Base-by-base conservation (phyloP, 2,113 vertebrate species). In the Zootoca vivipara region DNA sequence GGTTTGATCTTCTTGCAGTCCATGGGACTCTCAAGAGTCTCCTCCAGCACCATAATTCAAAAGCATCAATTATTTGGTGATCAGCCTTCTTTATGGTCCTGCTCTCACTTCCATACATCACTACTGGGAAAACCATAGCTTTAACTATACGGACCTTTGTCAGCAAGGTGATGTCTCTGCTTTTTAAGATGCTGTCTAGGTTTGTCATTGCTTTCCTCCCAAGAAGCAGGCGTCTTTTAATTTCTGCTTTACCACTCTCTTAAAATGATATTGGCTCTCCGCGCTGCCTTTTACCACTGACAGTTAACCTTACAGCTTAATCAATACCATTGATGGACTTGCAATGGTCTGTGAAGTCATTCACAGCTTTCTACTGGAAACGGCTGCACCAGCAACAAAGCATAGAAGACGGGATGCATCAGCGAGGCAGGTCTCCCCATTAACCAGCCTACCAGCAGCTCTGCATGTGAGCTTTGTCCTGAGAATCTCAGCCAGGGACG, bases 201-300 rank as follows among this genome's bases (percentile, higher is more conserved):
- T n/a, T n/a, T n/a, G n/a, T n/a, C n/a, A n/a, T n/a, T n/a, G n/a
- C n/a, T n/a, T n/a, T n/a, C n/a, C n/a, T n/a, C n/a, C n/a, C n/a
- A n/a, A n/a, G n/a, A n/a, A n/a, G n/a, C n/a, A n/a, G n/a, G n/a
- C n/a, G n/a, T n/a, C n/a, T n/a, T n/a, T n/a, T n/a, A n/a, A n/a
- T n/a, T n/a, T n/a, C n/a, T 74, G 64, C 67, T 91, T 90, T 86
- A 58, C 52, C 67, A 74, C 83, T 77, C 38, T 6, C 52, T 89
- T 88, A 85, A 38, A 85, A 87, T 84, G 77, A 87, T 88, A 89
- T 92, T 86, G 87, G 67, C 85, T 18, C 56, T 87, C 90, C 84
- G 82, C 82, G 70, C 93, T 75, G 77, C 74, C 8, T 87, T 84
- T 72, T 83, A 78, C 77, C 88, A 86, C 91, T 82, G 87, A 85